Conservation (phyloP, 2,113 vertebrate genomes). For the Peromyscus californicus region DNA sequence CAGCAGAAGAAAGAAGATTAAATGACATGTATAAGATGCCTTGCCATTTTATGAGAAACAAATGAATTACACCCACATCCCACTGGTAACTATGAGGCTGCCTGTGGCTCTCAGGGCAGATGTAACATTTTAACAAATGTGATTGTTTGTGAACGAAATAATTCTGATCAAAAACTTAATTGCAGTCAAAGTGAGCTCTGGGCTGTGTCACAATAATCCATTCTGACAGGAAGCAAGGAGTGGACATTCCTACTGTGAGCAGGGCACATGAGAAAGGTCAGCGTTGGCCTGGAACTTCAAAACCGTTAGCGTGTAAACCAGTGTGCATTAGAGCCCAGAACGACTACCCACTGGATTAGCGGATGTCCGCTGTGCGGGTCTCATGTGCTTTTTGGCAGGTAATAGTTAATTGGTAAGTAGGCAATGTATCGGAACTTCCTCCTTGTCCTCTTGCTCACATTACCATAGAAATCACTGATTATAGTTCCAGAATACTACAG, state of each 20-base stretch:
- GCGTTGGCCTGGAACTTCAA: slow-evolving; percentile 91
- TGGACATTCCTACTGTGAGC: slow-evolving; percentile 92
- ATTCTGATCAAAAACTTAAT: slow-evolving; percentile 97
- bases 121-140: slow-evolving; percentile 97
- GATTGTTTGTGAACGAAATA: slow-evolving; percentile 99
- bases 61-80: slow-evolving; percentile 83
- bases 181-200: slow-evolving; percentile 95
- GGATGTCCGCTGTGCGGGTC: slow-evolving; percentile 93
- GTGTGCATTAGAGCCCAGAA: slow-evolving; percentile 92
- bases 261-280: slow-evolving; percentile 93
- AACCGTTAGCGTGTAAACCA: slow-evolving; percentile 95
- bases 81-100: slow-evolving; percentile 88
- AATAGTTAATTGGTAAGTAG: slow-evolving; percentile 87
- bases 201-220: slow-evolving; percentile 93
- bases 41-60: slow-evolving; percentile 87
- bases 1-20: slow-evolving; percentile 57
- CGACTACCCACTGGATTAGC: slow-evolving; percentile 92
- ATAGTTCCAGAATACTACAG: slow-evolving; percentile 47
- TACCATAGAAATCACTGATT: slow-evolving; percentile 75
- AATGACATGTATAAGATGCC: slow-evolving; percentile 75
- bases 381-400: slow-evolving; percentile 88
- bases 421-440: slow-evolving; percentile 68
- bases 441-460: slow-evolving; percentile 67
- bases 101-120: slow-evolving; percentile 95
- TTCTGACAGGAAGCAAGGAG: slow-evolving; percentile 93